Conservation (phyloP, 2,113 vertebrate species). For the Mionectes macconnelli region DNA sequence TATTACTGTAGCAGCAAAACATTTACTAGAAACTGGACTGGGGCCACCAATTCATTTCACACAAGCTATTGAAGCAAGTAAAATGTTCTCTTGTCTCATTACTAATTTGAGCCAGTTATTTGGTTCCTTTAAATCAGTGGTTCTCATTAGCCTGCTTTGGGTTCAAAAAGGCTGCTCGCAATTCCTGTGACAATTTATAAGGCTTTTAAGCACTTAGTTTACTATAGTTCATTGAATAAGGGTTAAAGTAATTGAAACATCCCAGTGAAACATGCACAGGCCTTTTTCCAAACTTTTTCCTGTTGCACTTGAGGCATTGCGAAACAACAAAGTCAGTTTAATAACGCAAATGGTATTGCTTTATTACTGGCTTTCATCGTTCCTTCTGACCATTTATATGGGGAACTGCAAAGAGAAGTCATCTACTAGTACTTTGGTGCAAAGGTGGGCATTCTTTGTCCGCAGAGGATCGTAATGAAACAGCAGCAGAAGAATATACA, state of each 20-base stretch:
- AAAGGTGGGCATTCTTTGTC: background rate
- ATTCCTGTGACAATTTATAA: constrained; percentile 9
- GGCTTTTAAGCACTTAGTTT: constrained; percentile 25
- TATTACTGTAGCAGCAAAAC: constrained; percentile 23
- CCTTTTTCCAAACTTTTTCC: background rate
- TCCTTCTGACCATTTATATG: background rate
- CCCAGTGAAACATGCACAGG: background rate
- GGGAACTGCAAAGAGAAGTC: background rate
- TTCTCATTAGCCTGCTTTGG: constrained; percentile 14
- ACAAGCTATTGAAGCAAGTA: constrained; percentile 26
- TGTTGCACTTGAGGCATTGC: background rate
- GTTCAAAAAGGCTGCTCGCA: background rate
- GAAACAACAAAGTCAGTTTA: background rate
- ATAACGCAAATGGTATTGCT: background rate
- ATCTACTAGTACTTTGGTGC: background rate
- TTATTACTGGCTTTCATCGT: background rate
- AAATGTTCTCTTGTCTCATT: constrained; percentile 15
- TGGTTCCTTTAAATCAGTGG: constrained; percentile 16
- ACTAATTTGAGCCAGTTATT: background rate
- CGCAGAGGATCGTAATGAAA: background rate
- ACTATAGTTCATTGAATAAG: constrained; percentile 15
- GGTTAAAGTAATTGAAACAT: constrained; percentile 10
- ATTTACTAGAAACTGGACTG: constrained; percentile 57
- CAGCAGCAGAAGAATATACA: background rate
- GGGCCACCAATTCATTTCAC: constrained; percentile 53